These are phyloP conservation scores for Caradrina clavipalpis DNA, from an alignment of 2,888 invertebrate genomes.

Conservation along the genomic window DNA sequence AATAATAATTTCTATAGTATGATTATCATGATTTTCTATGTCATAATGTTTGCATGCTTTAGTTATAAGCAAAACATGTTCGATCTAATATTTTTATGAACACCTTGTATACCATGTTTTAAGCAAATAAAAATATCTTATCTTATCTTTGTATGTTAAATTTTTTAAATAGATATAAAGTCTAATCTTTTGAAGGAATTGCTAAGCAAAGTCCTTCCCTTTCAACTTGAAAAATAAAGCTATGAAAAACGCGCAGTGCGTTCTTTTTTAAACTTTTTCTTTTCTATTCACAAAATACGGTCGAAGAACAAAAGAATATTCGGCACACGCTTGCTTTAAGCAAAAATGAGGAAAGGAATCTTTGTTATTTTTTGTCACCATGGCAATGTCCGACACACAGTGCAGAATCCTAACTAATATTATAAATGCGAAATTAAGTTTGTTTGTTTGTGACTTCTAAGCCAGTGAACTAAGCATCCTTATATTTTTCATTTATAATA, in stretches of 20 bases:
- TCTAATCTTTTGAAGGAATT: slow-evolving; percentile 6
- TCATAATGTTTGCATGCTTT: too few species aligned
- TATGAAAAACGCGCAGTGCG: background rate
- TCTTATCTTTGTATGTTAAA: background rate
- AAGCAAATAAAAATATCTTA: too few species aligned
- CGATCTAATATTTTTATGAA: too few species aligned
- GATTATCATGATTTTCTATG: too few species aligned
- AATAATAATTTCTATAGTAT: too few species aligned
- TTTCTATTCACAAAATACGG: slow-evolving; percentile 4
- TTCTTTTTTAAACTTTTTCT: slow-evolving; percentile 14
- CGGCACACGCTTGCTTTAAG: slow-evolving; percentile 4
- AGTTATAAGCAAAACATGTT: too few species aligned
- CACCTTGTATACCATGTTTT: too few species aligned
- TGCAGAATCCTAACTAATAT: background rate
- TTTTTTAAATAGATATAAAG: background rate
- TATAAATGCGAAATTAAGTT: too few species aligned
- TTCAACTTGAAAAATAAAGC: slow-evolving; percentile 10
- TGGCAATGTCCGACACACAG: too few species aligned
- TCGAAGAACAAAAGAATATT: slow-evolving; percentile 16
- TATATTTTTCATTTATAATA: too few species aligned
- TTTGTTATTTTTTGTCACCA: background rate
- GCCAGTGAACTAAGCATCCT: too few species aligned
- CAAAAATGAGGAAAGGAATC: slow-evolving; percentile 3
- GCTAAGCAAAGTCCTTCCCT: slow-evolving; percentile 10
- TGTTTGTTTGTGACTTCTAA: too few species aligned